phyloP scores from a whole-genome alignment of 2,888 invertebrate species.

The Nymphalis c-album region DNA sequence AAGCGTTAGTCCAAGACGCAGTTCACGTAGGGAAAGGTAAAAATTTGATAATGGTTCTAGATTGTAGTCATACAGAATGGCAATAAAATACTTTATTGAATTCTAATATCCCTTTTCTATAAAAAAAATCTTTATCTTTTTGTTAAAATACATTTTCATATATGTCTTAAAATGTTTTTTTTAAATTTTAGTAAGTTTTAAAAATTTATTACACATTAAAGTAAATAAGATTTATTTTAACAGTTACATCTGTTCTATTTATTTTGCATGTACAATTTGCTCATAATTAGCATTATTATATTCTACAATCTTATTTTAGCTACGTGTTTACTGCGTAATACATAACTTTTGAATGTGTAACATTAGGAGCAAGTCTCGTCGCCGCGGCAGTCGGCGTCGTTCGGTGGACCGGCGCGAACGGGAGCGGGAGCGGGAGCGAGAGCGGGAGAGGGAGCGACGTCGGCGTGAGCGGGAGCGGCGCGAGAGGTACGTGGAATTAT shows the following conservation, averaged over 20 bases:
- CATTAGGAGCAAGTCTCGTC: conserved; percentile 69
- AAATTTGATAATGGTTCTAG: background rate
- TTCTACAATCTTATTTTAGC: too few relatives aligned
- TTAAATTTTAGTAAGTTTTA: background rate
- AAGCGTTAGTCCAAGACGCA: conserved; percentile 78
- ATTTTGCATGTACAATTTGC: background rate
- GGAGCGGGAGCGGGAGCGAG: conserved; percentile 60
- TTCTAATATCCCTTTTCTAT: too few relatives aligned
- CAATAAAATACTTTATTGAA: too few relatives aligned
- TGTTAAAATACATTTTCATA: too few relatives aligned
- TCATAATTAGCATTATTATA: too few relatives aligned
- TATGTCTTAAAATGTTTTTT: background rate
- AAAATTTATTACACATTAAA: too few relatives aligned
- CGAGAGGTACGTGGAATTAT: conserved; percentile 53
- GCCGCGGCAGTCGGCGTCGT: conserved; percentile 71
- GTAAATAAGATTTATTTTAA: too few relatives aligned
- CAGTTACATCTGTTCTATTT: background rate
- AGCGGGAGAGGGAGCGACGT: conserved; percentile 54
- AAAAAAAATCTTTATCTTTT: too few relatives aligned
- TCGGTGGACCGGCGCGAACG: conserved; percentile 72
- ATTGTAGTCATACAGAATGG: too few relatives aligned
- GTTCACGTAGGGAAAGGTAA: conserved; percentile 81
- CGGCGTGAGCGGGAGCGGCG: conserved; percentile 57
- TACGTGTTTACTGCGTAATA: too few relatives aligned
- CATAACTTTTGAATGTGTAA: background rate